Evolutionary conservation across 1,140 invertebrate species (phyloP), one percentile per base, ranked within the genome.

Genomic region (Zaprionus nigranus): DNA sequence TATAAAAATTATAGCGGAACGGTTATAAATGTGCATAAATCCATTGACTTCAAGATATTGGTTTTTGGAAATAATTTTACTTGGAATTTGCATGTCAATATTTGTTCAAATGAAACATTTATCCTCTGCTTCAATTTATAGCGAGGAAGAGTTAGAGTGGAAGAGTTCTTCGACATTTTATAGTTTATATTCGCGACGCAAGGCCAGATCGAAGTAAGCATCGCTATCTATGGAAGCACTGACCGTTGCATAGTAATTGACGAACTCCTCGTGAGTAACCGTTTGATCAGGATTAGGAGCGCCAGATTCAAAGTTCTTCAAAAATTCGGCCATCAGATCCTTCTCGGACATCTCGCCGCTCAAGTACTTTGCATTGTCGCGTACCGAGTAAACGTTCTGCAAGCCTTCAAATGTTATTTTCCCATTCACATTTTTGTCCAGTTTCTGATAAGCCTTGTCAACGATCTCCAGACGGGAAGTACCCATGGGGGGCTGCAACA

Each of bases 211-310:
- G 85, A 99, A 99, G 87, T 98, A 99, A 17, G 95, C 96, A 91
- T 99, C 98, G 68, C 97, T 96, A 92, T 99, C 98, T 54, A 99
- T 97, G 1, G 97, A 98, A 9, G 98, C 97, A 92, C 97, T 98
- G 51, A 99, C 96, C 0, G 96, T 97, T 51, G 96, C 95, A 93
- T 99, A 99, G 92, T 99, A 99, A 92, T 99, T 98, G 83, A 97
- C 93, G 79, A 99, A 99, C 93, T 99, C 98, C 79, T 99, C 97
- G 73, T 96, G 94, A 1, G 98, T 98, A 1, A 99, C 96, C 88
- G 95, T 95, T 79, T 97, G 97, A 93, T 99, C 97, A 46, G 94
- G 94, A 15, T 95, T 94, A 15, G 94, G 94, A 28, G 96, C 95
- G 28, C 95, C 94, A 1, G 61, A 78, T 93, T 99, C 98, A 92